Conservation (phyloP, 2,888 invertebrate genomes). For the Melikaiella ostensackeni region DNA sequence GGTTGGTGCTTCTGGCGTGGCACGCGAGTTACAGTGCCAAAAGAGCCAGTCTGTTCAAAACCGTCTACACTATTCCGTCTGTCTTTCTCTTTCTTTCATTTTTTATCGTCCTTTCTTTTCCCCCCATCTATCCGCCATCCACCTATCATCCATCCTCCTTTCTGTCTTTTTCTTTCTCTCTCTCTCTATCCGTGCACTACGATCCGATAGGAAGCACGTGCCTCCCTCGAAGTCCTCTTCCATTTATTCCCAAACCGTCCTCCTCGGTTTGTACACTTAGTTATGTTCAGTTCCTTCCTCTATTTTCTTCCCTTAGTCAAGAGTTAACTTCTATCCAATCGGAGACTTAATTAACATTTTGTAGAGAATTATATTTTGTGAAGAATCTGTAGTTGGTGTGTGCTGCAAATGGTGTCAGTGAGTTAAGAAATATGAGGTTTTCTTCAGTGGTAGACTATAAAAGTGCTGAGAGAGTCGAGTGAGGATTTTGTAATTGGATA, state of each 20-base stretch:
- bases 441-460: background rate
- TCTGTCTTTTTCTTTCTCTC: background rate
- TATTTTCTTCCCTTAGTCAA: background rate
- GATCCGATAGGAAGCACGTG: constrained; percentile 38
- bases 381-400: background rate
- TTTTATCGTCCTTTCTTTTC: constrained; percentile 26
- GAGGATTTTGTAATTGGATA: constrained; percentile 43
- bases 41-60: constrained; percentile 65
- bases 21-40: constrained; percentile 67
- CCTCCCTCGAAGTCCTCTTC: constrained; percentile 37
- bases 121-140: constrained; percentile 38
- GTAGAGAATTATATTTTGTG: background rate
- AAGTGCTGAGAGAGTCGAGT: constrained; percentile 3
- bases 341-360: background rate
- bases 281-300: background rate
- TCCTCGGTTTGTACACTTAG: constrained; percentile 38
- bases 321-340: background rate
- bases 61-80: constrained; percentile 56
- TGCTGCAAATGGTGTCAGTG: constrained; percentile 10
- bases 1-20: constrained; percentile 55
- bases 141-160: constrained; percentile 27
- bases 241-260: constrained; percentile 39
- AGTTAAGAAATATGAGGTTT: constrained; percentile 3
- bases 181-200: constrained; percentile 40
- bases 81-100: constrained; percentile 44